Percentiles rank a stretch among this genome's conserved stretches.
phyloP scores from a whole-genome alignment of 2,888 invertebrate species.

The Aphodius sticticus region DNA sequence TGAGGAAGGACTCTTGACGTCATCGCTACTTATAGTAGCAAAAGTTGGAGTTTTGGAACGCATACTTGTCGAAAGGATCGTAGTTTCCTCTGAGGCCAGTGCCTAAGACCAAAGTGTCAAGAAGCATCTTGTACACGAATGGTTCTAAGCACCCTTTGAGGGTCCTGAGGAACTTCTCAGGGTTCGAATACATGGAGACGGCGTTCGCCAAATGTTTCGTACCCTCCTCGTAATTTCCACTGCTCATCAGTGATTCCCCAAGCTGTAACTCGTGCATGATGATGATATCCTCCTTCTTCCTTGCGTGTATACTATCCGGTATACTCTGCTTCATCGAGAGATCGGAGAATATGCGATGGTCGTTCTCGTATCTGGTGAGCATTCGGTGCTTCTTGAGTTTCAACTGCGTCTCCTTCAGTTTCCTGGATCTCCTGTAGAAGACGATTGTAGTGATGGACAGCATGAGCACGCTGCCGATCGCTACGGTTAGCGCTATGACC shows the following conservation, averaged over 20 bases:
- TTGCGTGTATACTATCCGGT: constrained; percentile 21
- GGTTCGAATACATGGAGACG: constrained; percentile 45
- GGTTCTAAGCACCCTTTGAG: constrained; percentile 43
- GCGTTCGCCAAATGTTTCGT: constrained; percentile 47
- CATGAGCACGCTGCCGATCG: background rate
- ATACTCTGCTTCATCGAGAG: background rate
- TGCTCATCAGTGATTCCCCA: constrained; percentile 45
- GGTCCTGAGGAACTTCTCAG: constrained; percentile 43
- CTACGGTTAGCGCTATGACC: background rate
- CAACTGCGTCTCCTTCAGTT: constrained; percentile 11
- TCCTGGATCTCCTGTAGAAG: background rate
- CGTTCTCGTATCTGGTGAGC: constrained; percentile 7
- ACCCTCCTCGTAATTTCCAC: constrained; percentile 43
- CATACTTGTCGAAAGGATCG: constrained; percentile 14
- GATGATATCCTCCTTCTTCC: constrained; percentile 36
- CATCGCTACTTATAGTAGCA: background rate
- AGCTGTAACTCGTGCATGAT: constrained; percentile 46
- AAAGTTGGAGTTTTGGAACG: background rate
- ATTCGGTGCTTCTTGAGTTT: constrained; percentile 7
- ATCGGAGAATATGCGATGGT: background rate
- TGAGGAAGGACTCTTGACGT: background rate
- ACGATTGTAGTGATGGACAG: background rate
- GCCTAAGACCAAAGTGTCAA: constrained; percentile 40
- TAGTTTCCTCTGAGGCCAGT: constrained; percentile 29
- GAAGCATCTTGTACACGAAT: constrained; percentile 41